phyloP scores from a whole-genome alignment of 2,888 invertebrate species.

The Acronicta leporina region DNA sequence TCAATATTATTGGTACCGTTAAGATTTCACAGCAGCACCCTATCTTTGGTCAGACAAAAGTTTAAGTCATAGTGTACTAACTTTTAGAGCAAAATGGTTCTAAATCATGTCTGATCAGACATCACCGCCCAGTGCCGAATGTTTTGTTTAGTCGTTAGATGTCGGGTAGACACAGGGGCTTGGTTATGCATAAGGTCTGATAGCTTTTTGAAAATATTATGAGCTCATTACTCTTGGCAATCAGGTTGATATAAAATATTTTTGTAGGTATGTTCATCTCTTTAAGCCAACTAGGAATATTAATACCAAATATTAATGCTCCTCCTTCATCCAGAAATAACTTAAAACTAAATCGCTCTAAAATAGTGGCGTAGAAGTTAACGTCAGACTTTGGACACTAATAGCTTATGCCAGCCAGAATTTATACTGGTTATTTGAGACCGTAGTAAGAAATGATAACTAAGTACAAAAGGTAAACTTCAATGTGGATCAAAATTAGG shows the following conservation, averaged over 20 bases:
- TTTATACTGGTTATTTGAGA: conserved; percentile 40
- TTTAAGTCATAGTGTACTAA: too few species aligned
- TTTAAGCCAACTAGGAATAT: not conserved
- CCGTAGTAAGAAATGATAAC: conserved; percentile 11
- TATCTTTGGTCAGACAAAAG: conserved; percentile 1
- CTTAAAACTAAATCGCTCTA: conserved; percentile 20
- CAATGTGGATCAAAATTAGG: not conserved
- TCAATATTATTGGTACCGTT: conserved; percentile 15
- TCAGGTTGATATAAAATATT: too few species aligned
- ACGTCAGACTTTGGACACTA: conserved; percentile 38
- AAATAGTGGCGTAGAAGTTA: conserved; percentile 34
- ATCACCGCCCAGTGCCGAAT: conserved; percentile 29
- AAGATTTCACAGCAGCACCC: conserved; percentile 15
- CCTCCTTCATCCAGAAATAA: conserved; percentile 14
- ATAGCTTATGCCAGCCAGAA: conserved; percentile 38
- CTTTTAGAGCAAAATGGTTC: too few species aligned
- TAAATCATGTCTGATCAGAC: conserved; percentile 31
- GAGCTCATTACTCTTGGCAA: too few species aligned
- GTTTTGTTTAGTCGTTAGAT: conserved; percentile 24
- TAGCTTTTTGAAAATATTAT: too few species aligned
- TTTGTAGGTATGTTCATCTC: too few species aligned
- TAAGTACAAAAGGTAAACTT: not conserved
- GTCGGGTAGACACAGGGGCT: not conserved
- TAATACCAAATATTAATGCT: not conserved
- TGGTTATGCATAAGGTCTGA: too few species aligned